Base-by-base conservation (phyloP, 2,113 vertebrate genomes). In the Istiophorus platypterus region DNA sequence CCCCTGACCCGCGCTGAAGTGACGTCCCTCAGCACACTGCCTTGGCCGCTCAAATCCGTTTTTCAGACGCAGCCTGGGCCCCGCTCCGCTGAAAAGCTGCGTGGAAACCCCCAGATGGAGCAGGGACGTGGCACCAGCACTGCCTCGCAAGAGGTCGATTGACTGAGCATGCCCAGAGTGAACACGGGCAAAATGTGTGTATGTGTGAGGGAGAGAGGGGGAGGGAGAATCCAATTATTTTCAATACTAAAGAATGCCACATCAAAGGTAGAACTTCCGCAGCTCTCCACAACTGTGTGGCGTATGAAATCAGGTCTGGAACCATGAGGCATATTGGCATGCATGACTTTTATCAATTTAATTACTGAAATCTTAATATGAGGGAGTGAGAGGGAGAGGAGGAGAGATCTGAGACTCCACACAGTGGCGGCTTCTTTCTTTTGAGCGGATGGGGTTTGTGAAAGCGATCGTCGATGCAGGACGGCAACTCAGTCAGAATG, bases 341-440 rank as follows among this genome's bases (percentile, higher is more conserved):
- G 91, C 91, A 87, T 89, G 90, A 94, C 94, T 94, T 94, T 94
- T 95, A 95, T 96, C 92, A 94, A 92, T 95, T 95, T 94, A 95
- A 96, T 96, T 94, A 95, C 90, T 84, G 81, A 91, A 94, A 92
- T 94, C 92, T 94, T 94, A 91, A 94, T 95, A 95, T 92, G 81
- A 89, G 84, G 72, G 52, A 81, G 86, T 47, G 87, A 82, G 81
- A 71, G 78, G 67, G 78, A 52, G 78, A 66, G 80, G 65, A 63
- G 52, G 78, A 29, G 56, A 73, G 75, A 66, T 74, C 62, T 4
- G 67, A 83, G 90, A 85, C 85, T 89, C 75, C 76, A 82, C 78
- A 71, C 73, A 18, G 85, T 15, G 73, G 61, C 49, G 37, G 67
- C 78, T 61, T 71, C 83, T 78, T 86, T 91, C 73, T 83, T 76